Conservation (phyloP, 2,888 invertebrate genomes). For the Slavum lentiscoides region DNA sequence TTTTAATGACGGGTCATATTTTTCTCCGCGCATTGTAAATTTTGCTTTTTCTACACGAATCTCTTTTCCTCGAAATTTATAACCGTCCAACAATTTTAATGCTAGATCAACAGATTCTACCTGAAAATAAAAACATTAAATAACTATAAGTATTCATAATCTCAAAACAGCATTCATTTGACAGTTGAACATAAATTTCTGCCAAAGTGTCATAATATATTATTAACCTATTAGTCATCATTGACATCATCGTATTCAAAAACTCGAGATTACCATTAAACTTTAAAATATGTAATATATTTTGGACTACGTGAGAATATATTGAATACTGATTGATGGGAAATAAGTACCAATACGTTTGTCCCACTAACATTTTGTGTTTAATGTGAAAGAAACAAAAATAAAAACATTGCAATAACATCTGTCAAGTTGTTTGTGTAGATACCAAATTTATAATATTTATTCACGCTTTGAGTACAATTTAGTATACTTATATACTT, state of each 20-base stretch:
- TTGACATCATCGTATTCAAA: neutral
- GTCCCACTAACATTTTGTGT: too few relatives aligned
- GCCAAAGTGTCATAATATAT: neutral
- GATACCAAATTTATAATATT: too few relatives aligned
- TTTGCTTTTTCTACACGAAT: slow-evolving; percentile 88
- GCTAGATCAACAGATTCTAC: slow-evolving; percentile 93
- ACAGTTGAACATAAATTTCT: neutral
- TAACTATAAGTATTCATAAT: neutral
- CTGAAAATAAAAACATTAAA: slow-evolving; percentile 61
- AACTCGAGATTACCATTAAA: slow-evolving; percentile 1
- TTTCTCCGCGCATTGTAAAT: slow-evolving; percentile 88
- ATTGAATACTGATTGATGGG: slow-evolving; percentile 2
- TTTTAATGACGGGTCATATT: slow-evolving; percentile 87
- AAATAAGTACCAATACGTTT: neutral
- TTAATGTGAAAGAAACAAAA: neutral
- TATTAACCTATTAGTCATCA: slow-evolving; percentile 1
- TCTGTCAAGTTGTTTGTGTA: too few relatives aligned
- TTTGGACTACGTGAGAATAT: neutral
- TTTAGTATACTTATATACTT: too few relatives aligned
- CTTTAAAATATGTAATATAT: neutral
- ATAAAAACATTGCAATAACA: too few relatives aligned
- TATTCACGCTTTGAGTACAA: too few relatives aligned
- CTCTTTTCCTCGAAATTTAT: slow-evolving; percentile 75
- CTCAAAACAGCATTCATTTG: neutral
- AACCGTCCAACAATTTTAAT: slow-evolving; percentile 87